Conservation (phyloP, 37 sponge, comb jelly and placozoan species). For the Crambe crambe region DNA sequence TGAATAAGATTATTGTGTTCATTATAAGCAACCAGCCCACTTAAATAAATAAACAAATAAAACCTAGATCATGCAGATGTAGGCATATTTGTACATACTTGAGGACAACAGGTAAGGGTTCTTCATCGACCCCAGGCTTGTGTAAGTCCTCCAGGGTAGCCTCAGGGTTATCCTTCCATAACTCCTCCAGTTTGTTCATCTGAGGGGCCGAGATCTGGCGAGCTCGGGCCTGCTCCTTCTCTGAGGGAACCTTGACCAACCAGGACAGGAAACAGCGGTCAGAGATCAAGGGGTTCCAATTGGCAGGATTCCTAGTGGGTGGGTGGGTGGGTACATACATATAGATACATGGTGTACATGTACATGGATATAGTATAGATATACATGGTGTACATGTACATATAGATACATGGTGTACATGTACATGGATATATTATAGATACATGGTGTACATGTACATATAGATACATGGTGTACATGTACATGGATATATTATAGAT, state of each 20-base stretch:
- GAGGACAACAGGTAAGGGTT: constrained; percentile 74
- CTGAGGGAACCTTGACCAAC: constrained; percentile 92
- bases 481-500: too few species aligned
- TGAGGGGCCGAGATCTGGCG: constrained; percentile 90
- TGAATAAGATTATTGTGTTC: too few species aligned
- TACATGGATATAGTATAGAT: too few species aligned
- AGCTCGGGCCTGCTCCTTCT: constrained; percentile 92
- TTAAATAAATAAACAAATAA: too few species aligned
- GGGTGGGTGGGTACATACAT: neutral
- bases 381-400: too few species aligned
- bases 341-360: too few species aligned
- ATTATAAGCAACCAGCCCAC: too few species aligned
- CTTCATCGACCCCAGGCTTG: constrained; percentile 96
- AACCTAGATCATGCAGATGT: too few species aligned
- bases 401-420: too few species aligned
- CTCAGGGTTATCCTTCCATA: constrained; percentile 88
- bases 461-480: too few species aligned
- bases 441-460: too few species aligned
- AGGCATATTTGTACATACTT: constrained; percentile 43
- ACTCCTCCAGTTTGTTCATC: constrained; percentile 96
- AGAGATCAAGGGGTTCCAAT: constrained; percentile 92
- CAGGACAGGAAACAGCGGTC: constrained; percentile 87
- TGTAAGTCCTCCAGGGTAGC: constrained; percentile 88
- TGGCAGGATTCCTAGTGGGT: constrained; percentile 71
- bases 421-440: too few species aligned